Evolutionary conservation across 1,140 invertebrate genomes (phyloP).

Genomic region (Bilobella aurantiaca): DNA sequence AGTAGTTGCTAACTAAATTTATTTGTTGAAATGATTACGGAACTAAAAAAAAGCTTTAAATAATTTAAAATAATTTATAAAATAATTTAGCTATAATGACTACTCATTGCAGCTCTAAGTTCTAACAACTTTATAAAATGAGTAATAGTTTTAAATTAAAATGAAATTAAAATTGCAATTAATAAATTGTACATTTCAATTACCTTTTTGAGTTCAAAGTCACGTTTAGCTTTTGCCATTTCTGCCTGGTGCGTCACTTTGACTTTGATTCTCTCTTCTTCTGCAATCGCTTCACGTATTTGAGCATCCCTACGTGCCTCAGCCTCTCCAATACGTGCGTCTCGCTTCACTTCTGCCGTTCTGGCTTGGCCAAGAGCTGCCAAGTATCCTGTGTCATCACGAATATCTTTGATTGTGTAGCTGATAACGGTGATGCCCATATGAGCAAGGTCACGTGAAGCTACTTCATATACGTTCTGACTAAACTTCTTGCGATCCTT

Average conservation of each 20-base stretch:
- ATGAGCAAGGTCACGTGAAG: slow-evolving; percentile 88
- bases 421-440: slow-evolving; percentile 98
- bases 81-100: no score
- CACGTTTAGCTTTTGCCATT: slow-evolving; percentile 85
- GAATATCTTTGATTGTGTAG: slow-evolving; percentile 93
- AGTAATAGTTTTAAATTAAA: no score
- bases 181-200: no score
- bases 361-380: slow-evolving; percentile 87
- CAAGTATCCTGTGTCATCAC: slow-evolving; percentile 96
- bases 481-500: slow-evolving; percentile 98
- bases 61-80: no score
- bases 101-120: no score
- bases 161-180: no score
- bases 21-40: no score
- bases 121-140: no score
- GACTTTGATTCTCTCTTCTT: slow-evolving; percentile 86
- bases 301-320: slow-evolving; percentile 80
- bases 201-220: slow-evolving; percentile 97
- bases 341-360: slow-evolving; percentile 91
- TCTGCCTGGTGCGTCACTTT: slow-evolving; percentile 73
- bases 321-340: slow-evolving; percentile 91
- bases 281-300: slow-evolving; percentile 88
- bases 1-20: no score
- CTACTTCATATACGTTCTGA: slow-evolving; percentile 90
- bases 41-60: no score